Conservation (phyloP, 2,113 vertebrate genomes). For the Smithornis capensis region DNA sequence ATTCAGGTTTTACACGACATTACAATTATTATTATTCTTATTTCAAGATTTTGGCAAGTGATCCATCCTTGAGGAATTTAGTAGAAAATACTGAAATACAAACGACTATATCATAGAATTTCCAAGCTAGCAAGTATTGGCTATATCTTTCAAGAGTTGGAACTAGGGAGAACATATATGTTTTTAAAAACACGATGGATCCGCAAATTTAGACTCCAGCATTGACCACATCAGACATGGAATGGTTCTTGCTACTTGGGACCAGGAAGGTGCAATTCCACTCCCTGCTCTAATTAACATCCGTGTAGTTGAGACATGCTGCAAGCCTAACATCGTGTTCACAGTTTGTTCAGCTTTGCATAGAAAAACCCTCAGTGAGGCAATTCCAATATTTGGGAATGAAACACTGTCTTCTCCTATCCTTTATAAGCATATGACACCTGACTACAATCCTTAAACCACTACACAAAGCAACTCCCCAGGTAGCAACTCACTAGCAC, state of each 20-base stretch:
- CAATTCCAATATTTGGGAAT: not conserved
- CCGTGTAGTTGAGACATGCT: fast-evolving
- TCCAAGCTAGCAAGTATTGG: not conserved
- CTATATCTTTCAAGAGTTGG: not conserved
- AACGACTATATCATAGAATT: not conserved
- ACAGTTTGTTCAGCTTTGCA: not conserved
- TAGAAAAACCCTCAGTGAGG: not conserved
- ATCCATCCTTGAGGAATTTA: not conserved
- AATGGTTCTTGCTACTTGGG: not conserved
- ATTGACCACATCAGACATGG: not conserved
- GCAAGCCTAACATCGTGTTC: not conserved
- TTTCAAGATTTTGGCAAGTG: not conserved
- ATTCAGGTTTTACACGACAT: not conserved
- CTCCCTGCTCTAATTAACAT: not conserved
- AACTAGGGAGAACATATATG: not conserved
- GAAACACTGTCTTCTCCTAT: not conserved
- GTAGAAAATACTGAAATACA: not conserved
- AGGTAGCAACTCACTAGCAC: no score
- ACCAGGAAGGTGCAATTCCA: not conserved
- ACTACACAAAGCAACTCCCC: not conserved
- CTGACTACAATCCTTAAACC: not conserved
- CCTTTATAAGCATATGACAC: not conserved
- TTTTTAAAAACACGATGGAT: not conserved
- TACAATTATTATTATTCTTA: not conserved
- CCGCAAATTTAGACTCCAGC: not conserved